These are phyloP conservation scores for Emydoidea blandingii DNA, from an alignment of 2,797 vertebrate species.

Conservation along the genomic window DNA sequence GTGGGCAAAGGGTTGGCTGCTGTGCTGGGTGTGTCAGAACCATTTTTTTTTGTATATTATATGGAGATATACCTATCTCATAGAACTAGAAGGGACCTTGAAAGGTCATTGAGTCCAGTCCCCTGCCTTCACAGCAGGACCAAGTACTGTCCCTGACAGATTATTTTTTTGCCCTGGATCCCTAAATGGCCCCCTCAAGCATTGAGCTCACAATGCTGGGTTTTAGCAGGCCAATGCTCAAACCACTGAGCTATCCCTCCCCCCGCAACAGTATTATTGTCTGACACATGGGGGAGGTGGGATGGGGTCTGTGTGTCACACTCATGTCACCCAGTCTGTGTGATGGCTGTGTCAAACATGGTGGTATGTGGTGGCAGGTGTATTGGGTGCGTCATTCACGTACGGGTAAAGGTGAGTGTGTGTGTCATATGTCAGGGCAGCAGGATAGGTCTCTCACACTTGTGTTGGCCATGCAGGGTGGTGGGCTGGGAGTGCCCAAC, in stretches of 20 bases:
- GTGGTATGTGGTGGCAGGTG: accelerated
- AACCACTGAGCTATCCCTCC: no score
- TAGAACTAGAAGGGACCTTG: no score
- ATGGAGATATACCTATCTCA: no score
- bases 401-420: accelerated
- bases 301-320: background rate
- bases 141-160: no score
- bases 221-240: no score
- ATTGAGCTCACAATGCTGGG: no score
- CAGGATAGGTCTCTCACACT: background rate
- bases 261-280: background rate
- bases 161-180: no score
- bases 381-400: accelerated
- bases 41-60: background rate
- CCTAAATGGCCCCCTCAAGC: no score
- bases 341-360: accelerated
- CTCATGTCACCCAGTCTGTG: background rate
- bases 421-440: accelerated
- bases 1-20: background rate
- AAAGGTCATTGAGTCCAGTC: no score
- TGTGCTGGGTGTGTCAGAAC: background rate
- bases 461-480: background rate
- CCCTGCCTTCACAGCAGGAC: no score
- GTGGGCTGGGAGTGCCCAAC: background rate
- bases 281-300: background rate